A percentile compares a stretch with the other conserved stretches of the same genome.
phyloP scores from a whole-genome alignment of 2,888 invertebrate genomes.

The Caenorhabditis panamensis region DNA sequence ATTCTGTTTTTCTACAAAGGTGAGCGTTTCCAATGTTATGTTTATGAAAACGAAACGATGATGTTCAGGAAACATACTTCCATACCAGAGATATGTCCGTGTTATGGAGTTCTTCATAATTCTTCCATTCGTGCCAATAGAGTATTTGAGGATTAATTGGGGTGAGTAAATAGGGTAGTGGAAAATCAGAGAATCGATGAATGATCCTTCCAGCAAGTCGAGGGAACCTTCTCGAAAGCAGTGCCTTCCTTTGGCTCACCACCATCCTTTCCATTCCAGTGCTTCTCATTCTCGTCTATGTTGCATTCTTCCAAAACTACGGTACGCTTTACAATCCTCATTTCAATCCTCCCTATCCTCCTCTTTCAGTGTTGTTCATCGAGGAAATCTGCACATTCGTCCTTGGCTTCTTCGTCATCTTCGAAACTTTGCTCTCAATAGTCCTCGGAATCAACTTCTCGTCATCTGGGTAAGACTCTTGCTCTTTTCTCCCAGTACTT shows the following conservation, averaged over 20 bases:
- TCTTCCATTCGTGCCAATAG: slow-evolving; percentile 71
- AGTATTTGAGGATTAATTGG: slow-evolving; percentile 73
- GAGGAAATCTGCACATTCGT: slow-evolving; percentile 60
- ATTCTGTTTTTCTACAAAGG: slow-evolving; percentile 65
- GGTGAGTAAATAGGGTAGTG: slow-evolving; percentile 57
- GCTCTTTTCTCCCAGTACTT: background rate
- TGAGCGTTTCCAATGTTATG: background rate
- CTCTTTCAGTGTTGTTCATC: slow-evolving; percentile 62
- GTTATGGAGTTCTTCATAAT: slow-evolving; percentile 72
- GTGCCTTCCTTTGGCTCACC: slow-evolving; percentile 58
- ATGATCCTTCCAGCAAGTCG: slow-evolving; percentile 58
- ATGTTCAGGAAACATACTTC: slow-evolving; percentile 64
- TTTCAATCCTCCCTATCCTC: background rate
- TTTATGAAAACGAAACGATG: background rate
- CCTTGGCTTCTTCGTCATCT: slow-evolving; percentile 48
- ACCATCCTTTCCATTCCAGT: slow-evolving; percentile 52
- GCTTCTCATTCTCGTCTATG: slow-evolving; percentile 54
- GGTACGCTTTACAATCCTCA: slow-evolving; percentile 24
- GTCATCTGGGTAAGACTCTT: slow-evolving; percentile 31
- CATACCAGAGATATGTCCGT: slow-evolving; percentile 71
- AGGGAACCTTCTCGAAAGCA: slow-evolving; percentile 66
- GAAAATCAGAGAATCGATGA: too few species aligned
- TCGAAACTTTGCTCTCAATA: slow-evolving; percentile 55
- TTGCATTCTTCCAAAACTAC: slow-evolving; percentile 65
- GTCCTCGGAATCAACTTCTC: slow-evolving; percentile 48